Base-by-base conservation (phyloP, 1,140 invertebrate species). In the Drusus annulatus region DNA sequence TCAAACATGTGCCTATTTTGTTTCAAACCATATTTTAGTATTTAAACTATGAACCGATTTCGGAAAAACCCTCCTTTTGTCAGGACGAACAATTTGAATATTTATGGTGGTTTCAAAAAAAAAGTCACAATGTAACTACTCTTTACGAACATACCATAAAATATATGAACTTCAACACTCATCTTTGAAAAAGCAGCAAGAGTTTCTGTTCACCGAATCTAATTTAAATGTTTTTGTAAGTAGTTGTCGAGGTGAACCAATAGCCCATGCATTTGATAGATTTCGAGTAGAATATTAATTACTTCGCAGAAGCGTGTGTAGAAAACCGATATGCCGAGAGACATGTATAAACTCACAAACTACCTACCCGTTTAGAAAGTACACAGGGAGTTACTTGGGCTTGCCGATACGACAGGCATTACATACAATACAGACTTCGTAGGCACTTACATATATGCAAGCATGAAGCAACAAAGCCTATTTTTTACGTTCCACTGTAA, bases 331-430 rank as follows among this genome's bases (percentile, higher is more conserved):
- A 45, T 13, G 19, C 54, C 4, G 15, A n/a, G 74, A 45, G 58
- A 76, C 58, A 76, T 50, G 74, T 76, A 31, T 36, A 15, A n/a
- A 74, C 69, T 74, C 13, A 28, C 69, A 54, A 45, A 45, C 36
- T 45, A 45, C 68, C 76, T 68, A 68, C 62, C 63, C 76, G 76
- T 78, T 78, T 78, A 78, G 76, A 78, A 78, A 78, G 76, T 25
- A 56, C 6, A 21, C 76, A 60, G 51, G 10, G 54, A 56, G 19
- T 77, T 65, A 13, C 13, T 45, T 21, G 15, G 62, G 6, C 23
- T 63, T 17, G 23, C 23, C 6, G 19, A 25, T 19, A 28, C 62
- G 36, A 45, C 17, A 19, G 56, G 8, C 17, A 60, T 19, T 17
- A 60, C 56, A 45, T 60, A 19, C 6, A 15, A 19, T 23, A 60